phyloP scores from a whole-genome alignment of 2,888 invertebrate genomes.

The Mythimna loreyi region DNA sequence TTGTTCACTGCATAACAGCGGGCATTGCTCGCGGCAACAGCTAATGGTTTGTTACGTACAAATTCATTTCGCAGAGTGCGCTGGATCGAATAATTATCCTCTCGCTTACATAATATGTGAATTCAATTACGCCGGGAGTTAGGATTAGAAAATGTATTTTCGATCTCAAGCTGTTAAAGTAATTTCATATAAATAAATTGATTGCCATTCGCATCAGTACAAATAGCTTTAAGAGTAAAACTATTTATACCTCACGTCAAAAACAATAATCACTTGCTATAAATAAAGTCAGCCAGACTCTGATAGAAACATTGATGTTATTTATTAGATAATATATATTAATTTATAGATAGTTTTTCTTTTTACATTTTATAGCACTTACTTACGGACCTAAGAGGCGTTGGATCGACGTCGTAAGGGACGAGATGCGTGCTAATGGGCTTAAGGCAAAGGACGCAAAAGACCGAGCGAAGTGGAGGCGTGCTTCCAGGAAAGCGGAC shows the following conservation, averaged over 20 bases:
- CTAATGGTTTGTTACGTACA: not conserved
- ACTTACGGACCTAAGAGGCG: no score
- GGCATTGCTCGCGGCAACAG: no score
- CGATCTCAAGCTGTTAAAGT: not conserved
- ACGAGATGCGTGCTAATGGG: no score
- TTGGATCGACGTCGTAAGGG: no score
- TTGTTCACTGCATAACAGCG: no score
- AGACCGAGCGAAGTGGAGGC: no score
- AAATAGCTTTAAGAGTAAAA: no score
- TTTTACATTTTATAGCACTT: not conserved
- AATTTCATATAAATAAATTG: not conserved
- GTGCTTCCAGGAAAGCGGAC: no score
- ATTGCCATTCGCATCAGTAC: conserved; percentile 10
- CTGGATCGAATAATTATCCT: conserved; percentile 3
- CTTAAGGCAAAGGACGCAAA: no score
- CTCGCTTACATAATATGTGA: conserved; percentile 9
- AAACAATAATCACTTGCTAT: not conserved
- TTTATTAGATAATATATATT: no score
- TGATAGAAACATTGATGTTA: not conserved
- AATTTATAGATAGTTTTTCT: not conserved
- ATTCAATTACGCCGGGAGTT: conserved; percentile 3
- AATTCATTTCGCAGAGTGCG: conserved; percentile 29
- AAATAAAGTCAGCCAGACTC: conserved; percentile 3
- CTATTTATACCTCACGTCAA: no score
- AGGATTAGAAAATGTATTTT: conserved; percentile 16